A percentile compares a stretch with the other conserved stretches of the same genome.
Evolutionary conservation across 2,888 invertebrate genomes (phyloP).

Genomic region (Lordiphosa andalusiaca): DNA sequence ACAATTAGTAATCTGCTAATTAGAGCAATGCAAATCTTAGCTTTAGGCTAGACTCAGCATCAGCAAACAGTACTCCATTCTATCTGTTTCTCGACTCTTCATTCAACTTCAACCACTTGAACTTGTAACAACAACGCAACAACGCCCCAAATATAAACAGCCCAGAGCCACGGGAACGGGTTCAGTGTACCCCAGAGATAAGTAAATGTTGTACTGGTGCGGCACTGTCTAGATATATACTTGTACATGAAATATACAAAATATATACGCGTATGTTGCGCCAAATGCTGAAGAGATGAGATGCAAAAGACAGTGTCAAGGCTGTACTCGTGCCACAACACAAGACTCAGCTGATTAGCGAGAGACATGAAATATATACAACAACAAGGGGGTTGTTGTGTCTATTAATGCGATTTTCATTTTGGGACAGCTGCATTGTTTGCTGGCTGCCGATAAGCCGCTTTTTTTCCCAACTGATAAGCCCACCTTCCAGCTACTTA

Average conservation of each 20-base stretch:
- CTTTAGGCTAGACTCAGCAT: conserved; percentile 1
- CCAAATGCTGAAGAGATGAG: conserved; percentile 22
- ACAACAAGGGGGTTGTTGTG: conserved; percentile 17
- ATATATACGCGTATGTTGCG: conserved; percentile 18
- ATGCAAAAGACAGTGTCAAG: conserved; percentile 28
- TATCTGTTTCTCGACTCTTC: not conserved
- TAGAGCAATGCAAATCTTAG: no score
- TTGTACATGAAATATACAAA: no score
- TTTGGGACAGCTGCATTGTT: conserved; percentile 27
- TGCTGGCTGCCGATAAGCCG: conserved; percentile 55
- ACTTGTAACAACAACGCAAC: conserved; percentile 40
- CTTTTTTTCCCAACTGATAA: conserved; percentile 33
- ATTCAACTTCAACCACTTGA: conserved; percentile 39
- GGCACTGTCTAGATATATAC: conserved; percentile 22
- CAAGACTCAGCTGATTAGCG: conserved; percentile 65
- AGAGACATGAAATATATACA: conserved; percentile 59
- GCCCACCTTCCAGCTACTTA: conserved; percentile 48
- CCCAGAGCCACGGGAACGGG: conserved; percentile 27
- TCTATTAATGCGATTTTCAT: conserved; percentile 62
- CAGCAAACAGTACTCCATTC: not conserved
- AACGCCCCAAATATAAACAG: conserved; percentile 61
- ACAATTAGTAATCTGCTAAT: conserved; percentile 1
- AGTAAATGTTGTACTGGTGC: conserved; percentile 25
- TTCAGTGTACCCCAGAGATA: conserved; percentile 64
- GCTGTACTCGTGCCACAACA: conserved; percentile 53